Evolutionary conservation across 1,140 invertebrate species (phyloP).

Genomic region (Saccostrea cuccullata): DNA sequence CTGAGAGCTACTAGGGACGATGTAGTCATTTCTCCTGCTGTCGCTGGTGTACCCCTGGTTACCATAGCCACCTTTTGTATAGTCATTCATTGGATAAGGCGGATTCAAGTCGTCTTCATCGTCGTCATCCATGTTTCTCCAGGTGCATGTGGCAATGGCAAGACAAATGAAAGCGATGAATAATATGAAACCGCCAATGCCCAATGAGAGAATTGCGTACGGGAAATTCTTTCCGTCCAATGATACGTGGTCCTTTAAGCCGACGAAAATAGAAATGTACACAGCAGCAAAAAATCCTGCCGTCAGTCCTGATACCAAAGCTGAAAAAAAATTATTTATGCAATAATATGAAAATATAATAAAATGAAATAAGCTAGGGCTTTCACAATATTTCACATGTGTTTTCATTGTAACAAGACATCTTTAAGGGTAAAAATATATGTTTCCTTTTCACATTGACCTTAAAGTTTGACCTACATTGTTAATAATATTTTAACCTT

Average conservation of each 20-base stretch:
- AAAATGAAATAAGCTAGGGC: no score
- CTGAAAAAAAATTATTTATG: background rate
- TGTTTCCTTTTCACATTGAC: no score
- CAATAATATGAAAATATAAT: no score
- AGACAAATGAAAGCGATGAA: constrained; percentile 33
- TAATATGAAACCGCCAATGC: constrained; percentile 28
- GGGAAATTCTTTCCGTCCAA: constrained; percentile 4
- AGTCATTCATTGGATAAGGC: constrained; percentile 1
- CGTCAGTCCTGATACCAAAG: background rate
- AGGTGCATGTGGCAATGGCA: constrained; percentile 37
- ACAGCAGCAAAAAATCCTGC: background rate
- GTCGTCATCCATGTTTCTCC: constrained; percentile 20
- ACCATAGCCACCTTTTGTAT: background rate
- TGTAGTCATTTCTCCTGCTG: constrained; percentile 5
- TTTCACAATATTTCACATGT: no score
- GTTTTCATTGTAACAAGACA: no score
- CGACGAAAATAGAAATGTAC: background rate
- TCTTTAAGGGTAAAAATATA: no score
- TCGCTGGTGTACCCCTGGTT: constrained; percentile 22
- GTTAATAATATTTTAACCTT: no score
- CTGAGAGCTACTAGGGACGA: background rate
- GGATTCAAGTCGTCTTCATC: constrained; percentile 10
- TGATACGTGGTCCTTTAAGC: background rate
- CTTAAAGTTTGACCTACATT: no score
- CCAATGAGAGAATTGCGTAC: constrained; percentile 7